A percentile compares a stretch with the other conserved stretches of the same genome.
phyloP scores from a whole-genome alignment of 2,797 vertebrate species.

The Lophotriccus pileatus region DNA sequence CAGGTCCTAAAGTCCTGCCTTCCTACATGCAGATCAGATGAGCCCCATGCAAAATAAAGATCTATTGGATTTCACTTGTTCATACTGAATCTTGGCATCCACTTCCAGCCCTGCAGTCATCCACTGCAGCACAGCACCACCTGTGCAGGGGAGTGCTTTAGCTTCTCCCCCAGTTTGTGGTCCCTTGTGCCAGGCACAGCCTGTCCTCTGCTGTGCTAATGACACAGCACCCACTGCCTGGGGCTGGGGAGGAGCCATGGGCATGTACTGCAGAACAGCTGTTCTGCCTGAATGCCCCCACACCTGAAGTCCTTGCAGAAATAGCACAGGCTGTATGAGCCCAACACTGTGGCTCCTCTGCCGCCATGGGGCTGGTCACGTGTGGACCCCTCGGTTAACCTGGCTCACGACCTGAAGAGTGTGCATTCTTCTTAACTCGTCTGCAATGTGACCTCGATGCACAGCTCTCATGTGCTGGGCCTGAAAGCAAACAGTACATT shows the following conservation, averaged over 20 bases:
- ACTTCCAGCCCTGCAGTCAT: neutral
- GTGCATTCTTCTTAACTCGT: neutral
- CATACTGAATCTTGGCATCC: neutral
- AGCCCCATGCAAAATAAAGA: neutral
- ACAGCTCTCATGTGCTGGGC: neutral
- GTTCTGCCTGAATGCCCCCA: neutral
- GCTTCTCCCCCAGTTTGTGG: neutral
- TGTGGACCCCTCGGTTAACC: neutral
- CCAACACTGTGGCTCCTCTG: neutral
- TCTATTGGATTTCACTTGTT: accelerated
- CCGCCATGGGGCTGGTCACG: neutral
- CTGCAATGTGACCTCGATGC: neutral
- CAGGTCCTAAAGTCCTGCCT: neutral
- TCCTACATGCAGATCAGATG: neutral
- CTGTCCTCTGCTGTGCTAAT: neutral
- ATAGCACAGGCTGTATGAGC: accelerated
- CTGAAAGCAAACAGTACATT: slow-evolving; percentile 18
- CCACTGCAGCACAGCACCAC: neutral
- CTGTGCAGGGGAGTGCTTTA: neutral
- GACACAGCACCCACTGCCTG: neutral
- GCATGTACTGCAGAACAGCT: accelerated
- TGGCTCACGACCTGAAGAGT: accelerated
- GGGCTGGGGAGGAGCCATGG: neutral
- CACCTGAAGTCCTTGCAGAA: neutral
- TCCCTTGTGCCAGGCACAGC: neutral